Evolutionary conservation across 2,888 invertebrate genomes (phyloP).

Genomic region (Plagiodera versicolora): DNA sequence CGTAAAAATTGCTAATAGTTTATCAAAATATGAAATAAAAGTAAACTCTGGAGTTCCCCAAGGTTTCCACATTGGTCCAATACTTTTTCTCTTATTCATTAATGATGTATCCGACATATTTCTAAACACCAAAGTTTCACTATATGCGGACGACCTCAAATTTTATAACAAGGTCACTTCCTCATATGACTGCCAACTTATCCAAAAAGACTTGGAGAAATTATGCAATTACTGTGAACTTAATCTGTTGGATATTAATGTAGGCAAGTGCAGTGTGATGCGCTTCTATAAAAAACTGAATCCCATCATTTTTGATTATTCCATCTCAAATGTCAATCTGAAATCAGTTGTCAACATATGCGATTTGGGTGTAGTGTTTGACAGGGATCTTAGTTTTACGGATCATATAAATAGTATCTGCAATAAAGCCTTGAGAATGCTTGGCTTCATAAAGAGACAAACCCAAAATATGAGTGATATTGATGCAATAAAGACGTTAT

Average conservation of each 20-base stretch:
- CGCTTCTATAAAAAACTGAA: background rate
- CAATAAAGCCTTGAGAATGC: background rate
- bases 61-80: background rate
- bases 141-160: background rate
- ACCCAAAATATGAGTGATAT: background rate
- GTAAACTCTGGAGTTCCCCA: background rate
- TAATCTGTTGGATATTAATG: too few species aligned
- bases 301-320: background rate
- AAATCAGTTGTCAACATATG: constrained; percentile 1
- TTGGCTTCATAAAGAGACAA: background rate
- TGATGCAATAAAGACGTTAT: background rate
- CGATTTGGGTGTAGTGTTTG: background rate
- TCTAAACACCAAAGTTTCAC: background rate
- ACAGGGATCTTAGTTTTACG: background rate
- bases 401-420: background rate
- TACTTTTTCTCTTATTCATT: background rate
- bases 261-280: too few species aligned
- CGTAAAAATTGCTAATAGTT: background rate
- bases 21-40: background rate
- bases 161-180: background rate
- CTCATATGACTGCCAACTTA: background rate
- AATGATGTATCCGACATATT: background rate
- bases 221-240: background rate
- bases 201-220: background rate
- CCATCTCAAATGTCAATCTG: background rate